Evolutionary conservation across 2,888 invertebrate species (phyloP).

Genomic region (Ectobius pallidus): DNA sequence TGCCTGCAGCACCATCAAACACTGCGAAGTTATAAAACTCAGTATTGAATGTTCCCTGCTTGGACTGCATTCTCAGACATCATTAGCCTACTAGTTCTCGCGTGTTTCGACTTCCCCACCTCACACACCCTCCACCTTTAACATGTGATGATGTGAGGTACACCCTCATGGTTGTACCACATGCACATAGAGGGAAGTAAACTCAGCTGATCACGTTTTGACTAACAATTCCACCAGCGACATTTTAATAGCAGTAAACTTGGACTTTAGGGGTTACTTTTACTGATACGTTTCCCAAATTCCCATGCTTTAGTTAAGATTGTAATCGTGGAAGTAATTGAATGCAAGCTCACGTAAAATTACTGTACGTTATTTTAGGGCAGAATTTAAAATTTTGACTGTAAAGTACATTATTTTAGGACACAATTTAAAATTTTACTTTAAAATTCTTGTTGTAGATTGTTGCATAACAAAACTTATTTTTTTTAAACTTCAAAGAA

Average conservation of each 20-base stretch:
- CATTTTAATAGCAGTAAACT: neutral
- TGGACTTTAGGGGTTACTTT: neutral
- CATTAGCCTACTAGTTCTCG: neutral
- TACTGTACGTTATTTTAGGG: too few relatives aligned
- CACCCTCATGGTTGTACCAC: neutral
- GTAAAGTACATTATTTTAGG: too few relatives aligned
- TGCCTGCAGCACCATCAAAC: neutral
- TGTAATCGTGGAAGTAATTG: too few relatives aligned
- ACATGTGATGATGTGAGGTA: constrained; percentile 14
- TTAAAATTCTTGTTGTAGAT: too few relatives aligned
- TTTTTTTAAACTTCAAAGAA: too few relatives aligned
- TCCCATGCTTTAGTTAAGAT: too few relatives aligned
- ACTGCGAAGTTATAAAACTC: neutral
- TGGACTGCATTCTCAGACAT: neutral
- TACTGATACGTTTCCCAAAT: too few relatives aligned
- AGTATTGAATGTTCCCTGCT: neutral
- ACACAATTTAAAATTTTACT: too few relatives aligned
- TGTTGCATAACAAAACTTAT: too few relatives aligned
- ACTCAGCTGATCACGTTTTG: constrained; percentile 6
- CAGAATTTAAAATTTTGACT: too few relatives aligned
- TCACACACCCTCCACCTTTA: constrained; percentile 1
- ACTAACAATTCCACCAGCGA: neutral
- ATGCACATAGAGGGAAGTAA: constrained; percentile 1
- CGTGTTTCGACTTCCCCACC: neutral
- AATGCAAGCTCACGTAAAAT: too few relatives aligned